Conservation (phyloP, 2,888 invertebrate species). For the Pandemis cinnamomeana region DNA sequence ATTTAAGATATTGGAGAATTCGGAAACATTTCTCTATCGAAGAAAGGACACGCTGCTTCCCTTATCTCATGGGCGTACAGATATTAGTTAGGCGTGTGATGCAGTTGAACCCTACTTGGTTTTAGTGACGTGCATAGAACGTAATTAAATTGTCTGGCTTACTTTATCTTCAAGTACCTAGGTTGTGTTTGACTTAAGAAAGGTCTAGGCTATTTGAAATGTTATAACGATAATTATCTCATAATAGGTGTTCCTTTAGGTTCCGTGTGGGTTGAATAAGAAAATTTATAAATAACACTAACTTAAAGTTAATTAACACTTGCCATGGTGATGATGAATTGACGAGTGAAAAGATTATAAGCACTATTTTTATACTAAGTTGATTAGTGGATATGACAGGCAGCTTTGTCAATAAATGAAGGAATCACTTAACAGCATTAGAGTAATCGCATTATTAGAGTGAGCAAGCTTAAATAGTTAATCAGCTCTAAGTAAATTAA, state of each 20-base stretch:
- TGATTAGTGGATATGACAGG: neutral
- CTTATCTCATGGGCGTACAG: too few relatives aligned
- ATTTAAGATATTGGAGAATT: too few relatives aligned
- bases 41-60: too few relatives aligned
- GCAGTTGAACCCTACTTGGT: neutral
- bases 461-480: conserved; percentile 19
- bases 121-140: neutral
- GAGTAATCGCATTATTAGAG: conserved; percentile 11
- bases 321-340: neutral
- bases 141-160: conserved; percentile 27
- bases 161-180: conserved; percentile 3
- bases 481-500: conserved; percentile 36
- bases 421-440: neutral
- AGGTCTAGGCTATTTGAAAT: conserved; percentile 19
- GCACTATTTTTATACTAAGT: neutral
- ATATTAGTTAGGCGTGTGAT: neutral
- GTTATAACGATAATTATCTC: neutral
- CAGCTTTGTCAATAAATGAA: neutral
- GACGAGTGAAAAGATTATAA: neutral
- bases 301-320: too few relatives aligned
- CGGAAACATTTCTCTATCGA: too few relatives aligned
- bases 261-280: too few relatives aligned
- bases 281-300: too few relatives aligned
- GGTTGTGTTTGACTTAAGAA: conserved; percentile 3
- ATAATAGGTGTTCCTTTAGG: neutral